Conservation (phyloP, 2,797 vertebrate genomes). For the Sebastolobus altivelis region DNA sequence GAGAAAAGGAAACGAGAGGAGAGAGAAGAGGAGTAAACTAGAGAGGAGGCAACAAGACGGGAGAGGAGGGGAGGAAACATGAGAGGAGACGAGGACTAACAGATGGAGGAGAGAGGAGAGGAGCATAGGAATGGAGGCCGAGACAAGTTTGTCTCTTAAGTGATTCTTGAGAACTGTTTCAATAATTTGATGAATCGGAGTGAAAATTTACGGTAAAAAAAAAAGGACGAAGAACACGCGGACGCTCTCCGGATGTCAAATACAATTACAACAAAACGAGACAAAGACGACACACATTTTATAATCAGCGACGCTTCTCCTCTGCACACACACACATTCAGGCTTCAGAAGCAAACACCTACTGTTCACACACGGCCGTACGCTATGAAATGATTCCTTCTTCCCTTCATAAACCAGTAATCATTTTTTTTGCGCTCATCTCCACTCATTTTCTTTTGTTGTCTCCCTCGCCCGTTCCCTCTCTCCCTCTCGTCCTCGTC, state of each 20-base stretch:
- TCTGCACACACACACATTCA: not conserved
- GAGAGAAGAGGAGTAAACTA: not conserved
- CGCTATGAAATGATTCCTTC: slow-evolving; percentile 72
- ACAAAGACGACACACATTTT: slow-evolving; percentile 28
- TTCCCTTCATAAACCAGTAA: slow-evolving; percentile 87
- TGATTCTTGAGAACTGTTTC: slow-evolving; percentile 20
- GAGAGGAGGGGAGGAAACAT: not conserved
- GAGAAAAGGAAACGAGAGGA: not conserved
- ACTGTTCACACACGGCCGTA: slow-evolving; percentile 40
- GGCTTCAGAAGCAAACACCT: slow-evolving; percentile 23
- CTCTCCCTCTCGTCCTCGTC: slow-evolving; percentile 89
- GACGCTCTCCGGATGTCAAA: slow-evolving; percentile 20
- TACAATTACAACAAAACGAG: slow-evolving; percentile 32
- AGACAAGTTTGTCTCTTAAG: slow-evolving; percentile 11
- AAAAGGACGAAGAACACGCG: not conserved
- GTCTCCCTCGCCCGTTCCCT: slow-evolving; percentile 78
- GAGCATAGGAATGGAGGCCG: slow-evolving; percentile 17
- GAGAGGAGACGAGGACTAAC: not conserved
- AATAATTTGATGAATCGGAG: slow-evolving; percentile 26
- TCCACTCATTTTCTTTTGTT: slow-evolving; percentile 95
- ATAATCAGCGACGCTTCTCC: slow-evolving; percentile 34
- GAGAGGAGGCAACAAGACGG: not conserved
- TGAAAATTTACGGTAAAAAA: not conserved
- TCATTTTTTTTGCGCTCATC: slow-evolving; percentile 78
- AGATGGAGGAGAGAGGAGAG: not conserved